A percentile compares a stretch with the other conserved stretches of the same genome.
phyloP scores from a whole-genome alignment of 2,888 invertebrate genomes.

The Lepas anatifera region DNA sequence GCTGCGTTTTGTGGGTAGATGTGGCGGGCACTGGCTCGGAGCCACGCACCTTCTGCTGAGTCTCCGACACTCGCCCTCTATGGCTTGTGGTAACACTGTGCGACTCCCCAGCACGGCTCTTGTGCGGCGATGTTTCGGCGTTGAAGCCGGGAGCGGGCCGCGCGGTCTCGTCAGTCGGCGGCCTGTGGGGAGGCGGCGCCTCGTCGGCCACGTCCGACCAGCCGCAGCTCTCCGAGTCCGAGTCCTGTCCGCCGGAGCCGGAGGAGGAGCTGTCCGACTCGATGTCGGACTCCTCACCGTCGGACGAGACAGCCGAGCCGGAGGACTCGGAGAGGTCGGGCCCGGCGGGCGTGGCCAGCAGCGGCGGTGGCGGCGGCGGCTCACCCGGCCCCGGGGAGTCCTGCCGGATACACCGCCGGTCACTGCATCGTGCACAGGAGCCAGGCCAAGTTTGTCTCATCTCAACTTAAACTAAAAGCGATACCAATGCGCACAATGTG shows the following conservation, averaged over 20 bases:
- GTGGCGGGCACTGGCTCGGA: background rate
- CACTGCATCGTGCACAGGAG: too few relatives aligned
- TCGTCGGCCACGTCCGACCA: slow-evolving; percentile 2
- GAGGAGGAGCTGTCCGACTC: background rate
- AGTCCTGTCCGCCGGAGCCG: background rate
- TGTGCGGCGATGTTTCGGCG: background rate
- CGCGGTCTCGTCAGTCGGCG: background rate
- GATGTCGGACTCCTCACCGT: background rate
- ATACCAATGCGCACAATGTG: too few relatives aligned
- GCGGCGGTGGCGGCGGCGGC: background rate
- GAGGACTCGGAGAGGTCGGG: background rate
- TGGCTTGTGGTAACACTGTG: too few relatives aligned
- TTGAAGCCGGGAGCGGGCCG: background rate
- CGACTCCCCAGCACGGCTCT: background rate
- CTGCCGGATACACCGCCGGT: background rate
- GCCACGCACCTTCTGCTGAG: background rate
- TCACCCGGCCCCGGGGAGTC: background rate
- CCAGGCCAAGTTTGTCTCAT: too few relatives aligned
- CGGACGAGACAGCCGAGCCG: background rate
- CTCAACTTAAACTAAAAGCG: too few relatives aligned
- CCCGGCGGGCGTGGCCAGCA: background rate
- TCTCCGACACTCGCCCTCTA: background rate
- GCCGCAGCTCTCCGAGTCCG: slow-evolving; percentile 10
- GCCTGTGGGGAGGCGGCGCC: background rate
- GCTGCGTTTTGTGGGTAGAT: too few relatives aligned